Evolutionary conservation across 2,113 vertebrate genomes (phyloP).

Genomic region (Lasiurus cinereus): DNA sequence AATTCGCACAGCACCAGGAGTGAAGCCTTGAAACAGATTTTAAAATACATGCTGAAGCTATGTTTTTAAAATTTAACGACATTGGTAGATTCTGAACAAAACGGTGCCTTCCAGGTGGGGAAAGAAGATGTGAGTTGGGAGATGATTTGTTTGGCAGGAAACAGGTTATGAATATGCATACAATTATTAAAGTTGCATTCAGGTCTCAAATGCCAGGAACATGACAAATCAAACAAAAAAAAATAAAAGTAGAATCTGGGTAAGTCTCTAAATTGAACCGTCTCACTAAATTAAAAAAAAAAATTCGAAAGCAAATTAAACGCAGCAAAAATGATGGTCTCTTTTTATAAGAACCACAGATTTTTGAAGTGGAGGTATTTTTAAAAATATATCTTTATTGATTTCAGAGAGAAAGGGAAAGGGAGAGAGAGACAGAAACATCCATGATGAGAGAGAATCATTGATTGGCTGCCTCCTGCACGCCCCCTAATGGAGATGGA

Average conservation of each 20-base stretch:
- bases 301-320: not conserved
- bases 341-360: not conserved
- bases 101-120: not conserved
- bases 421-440: too few relatives aligned
- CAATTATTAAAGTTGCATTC: not conserved
- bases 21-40: not conserved
- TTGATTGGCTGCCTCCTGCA: too few relatives aligned
- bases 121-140: not conserved
- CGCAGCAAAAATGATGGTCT: not conserved
- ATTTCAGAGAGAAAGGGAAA: too few relatives aligned
- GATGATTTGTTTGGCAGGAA: not conserved
- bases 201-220: fast-evolving
- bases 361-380: constrained; percentile 13
- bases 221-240: not conserved
- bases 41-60: constrained; percentile 36
- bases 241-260: not conserved
- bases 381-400: too few relatives aligned
- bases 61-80: constrained; percentile 18
- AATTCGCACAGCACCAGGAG: constrained; percentile 15
- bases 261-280: not conserved
- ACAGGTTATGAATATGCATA: not conserved
- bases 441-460: too few relatives aligned
- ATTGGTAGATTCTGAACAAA: constrained; percentile 56
- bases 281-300: not conserved
- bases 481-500: too few relatives aligned